Percentiles rank a stretch among this genome's conserved stretches.
phyloP scores from a whole-genome alignment of 2,113 vertebrate genomes.

The Rallus limicola region DNA sequence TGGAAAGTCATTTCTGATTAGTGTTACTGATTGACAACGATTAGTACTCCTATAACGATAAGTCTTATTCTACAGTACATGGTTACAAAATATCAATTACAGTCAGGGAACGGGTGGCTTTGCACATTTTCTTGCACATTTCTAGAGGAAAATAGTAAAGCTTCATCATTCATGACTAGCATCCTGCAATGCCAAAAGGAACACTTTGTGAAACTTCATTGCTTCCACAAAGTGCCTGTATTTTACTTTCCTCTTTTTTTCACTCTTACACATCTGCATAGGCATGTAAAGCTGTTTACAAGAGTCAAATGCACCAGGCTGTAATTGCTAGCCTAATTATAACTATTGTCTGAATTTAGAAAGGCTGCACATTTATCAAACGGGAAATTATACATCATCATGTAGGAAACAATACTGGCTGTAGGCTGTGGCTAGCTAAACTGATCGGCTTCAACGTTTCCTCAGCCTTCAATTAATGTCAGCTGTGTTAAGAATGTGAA shows the following conservation, averaged over 20 bases:
- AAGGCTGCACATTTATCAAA: not conserved
- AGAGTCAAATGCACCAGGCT: not conserved
- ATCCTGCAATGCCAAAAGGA: not conserved
- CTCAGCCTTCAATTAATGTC: not conserved
- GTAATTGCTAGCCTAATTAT: not conserved
- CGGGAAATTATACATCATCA: not conserved
- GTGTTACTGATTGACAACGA: conserved; percentile 36
- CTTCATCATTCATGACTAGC: not conserved
- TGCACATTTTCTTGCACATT: not conserved
- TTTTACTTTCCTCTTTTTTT: not conserved
- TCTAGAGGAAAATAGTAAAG: not conserved
- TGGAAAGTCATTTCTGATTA: conserved; percentile 55
- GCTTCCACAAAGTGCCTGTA: not conserved
- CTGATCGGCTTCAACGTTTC: no score
- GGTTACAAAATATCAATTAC: conserved; percentile 24
- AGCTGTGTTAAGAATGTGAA: not conserved
- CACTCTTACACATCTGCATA: not conserved
- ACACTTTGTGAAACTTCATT: not conserved
- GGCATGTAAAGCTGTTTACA: not conserved
- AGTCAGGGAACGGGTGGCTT: not conserved
- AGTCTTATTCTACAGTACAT: not conserved
- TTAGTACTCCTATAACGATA: not conserved
- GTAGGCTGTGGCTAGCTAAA: not conserved
- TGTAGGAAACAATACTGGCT: not conserved
- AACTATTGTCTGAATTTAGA: not conserved